A percentile compares a stretch with the other conserved stretches of the same genome.
phyloP scores from a whole-genome alignment of 2,113 vertebrate genomes.

The Callaeas wilsoni region DNA sequence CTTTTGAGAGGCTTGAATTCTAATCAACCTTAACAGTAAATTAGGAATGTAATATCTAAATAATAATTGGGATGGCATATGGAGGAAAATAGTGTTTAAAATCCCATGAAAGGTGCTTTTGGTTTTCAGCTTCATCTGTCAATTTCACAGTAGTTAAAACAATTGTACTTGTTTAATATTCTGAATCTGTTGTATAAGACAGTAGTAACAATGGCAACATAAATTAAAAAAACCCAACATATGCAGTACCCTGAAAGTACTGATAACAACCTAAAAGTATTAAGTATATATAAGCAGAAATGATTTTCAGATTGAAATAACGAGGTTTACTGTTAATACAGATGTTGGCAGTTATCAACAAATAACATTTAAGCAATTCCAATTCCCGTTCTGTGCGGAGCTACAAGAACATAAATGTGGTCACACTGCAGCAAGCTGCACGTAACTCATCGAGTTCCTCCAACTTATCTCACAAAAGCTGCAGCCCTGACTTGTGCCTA shows the following conservation, averaged over 20 bases:
- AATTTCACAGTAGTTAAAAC: conserved; percentile 87
- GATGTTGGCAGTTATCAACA: neutral
- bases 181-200: conserved; percentile 68
- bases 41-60: conserved; percentile 97
- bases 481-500: neutral
- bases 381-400: neutral
- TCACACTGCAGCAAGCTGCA: neutral
- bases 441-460: neutral
- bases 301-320: neutral
- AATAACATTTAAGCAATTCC: neutral
- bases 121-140: conserved; percentile 84
- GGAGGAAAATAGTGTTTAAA: conserved; percentile 91
- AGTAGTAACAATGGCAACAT: conserved; percentile 44
- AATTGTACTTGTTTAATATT: conserved; percentile 85
- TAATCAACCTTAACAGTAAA: conserved; percentile 99
- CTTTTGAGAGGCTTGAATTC: conserved; percentile 97
- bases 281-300: neutral
- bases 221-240: neutral
- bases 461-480: neutral
- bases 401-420: neutral
- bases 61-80: conserved; percentile 93
- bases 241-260: neutral
- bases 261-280: neutral
- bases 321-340: neutral
- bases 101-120: conserved; percentile 87